Base-by-base conservation (phyloP, 30 jellyfish, hydroid and myxozoan genomes). In the Hydractinia echinata region DNA sequence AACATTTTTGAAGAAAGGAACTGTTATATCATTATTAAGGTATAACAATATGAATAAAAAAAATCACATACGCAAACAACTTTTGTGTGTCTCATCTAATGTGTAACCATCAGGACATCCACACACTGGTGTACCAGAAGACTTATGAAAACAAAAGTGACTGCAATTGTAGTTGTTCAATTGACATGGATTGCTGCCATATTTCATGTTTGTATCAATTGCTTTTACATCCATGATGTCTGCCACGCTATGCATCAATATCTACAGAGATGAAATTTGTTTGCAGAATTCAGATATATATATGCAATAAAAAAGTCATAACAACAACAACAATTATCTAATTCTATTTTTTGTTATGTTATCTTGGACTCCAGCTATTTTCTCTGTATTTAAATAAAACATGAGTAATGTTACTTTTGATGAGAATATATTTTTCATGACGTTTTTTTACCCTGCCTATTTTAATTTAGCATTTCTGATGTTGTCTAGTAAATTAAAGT, bases 221-320 rank as follows among this genome's bases (percentile, higher is more conserved):
- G 98, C 98, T 77, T 87, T 86, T 44, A 92, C 81, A 4, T 96
- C 98, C 96, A 86, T 92, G 67, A 92, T 56, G 79, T 92, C 98
- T 7, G 98, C 90, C 64, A 55, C 52, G 13, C 44, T 51, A 66
- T 30, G 44, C 44, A 30, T 30, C 44, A 30, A 30, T 30, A 30
- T 30, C 44, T 30, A 30, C 44, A 30, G 44, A 30, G 2, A 30
- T 30, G 44, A 30, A 30, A 30, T 30, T 30, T 30, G 44, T 30
- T 30, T 30, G 44, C 44, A 30, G 2, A 30, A 30, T 30, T 30
- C 44, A 30, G 44, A 30, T 30, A 30, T 30, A 30, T 30, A 30
- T 30, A 30, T 0, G 44, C 2, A 30, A 30, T 0, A 2, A 1
- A 1, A 30, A 30, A 30, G 2, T 2, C 1, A 30, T 2, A 30